phyloP scores from a whole-genome alignment of 2,797 vertebrate species.

The Sebastes iracundus region DNA sequence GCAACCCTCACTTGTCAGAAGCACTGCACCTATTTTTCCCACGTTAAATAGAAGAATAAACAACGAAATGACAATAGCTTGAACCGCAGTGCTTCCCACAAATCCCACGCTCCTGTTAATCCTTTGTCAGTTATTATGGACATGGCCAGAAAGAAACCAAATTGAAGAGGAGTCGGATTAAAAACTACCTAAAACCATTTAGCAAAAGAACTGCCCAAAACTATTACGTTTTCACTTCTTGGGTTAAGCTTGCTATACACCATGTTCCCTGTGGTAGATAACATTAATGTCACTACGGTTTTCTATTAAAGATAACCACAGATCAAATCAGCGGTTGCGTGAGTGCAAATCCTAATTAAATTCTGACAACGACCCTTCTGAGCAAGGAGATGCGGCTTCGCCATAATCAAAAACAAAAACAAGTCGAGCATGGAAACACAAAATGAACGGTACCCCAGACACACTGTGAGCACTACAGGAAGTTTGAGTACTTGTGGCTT shows the following conservation, averaged over 20 bases:
- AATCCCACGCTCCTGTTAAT: constrained; percentile 46
- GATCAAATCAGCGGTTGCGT: constrained; percentile 6
- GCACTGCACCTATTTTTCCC: not conserved
- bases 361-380: constrained; percentile 11
- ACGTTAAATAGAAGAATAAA: constrained; percentile 15
- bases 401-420: constrained; percentile 12
- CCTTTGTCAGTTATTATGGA: constrained; percentile 23
- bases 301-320: constrained; percentile 32
- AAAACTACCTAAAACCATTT: constrained; percentile 31
- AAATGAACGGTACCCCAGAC: not conserved
- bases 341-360: constrained; percentile 33
- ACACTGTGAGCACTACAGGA: not conserved
- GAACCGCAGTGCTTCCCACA: constrained; percentile 9
- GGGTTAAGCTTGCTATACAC: constrained; percentile 2
- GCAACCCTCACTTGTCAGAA: not conserved
- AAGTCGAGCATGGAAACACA: constrained; percentile 11
- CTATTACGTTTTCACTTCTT: constrained; percentile 9
- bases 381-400: constrained; percentile 2
- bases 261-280: not conserved
- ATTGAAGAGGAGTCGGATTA: constrained; percentile 27
- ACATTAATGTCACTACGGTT: not conserved
- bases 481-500: constrained; percentile 3
- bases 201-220: not conserved
- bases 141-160: constrained; percentile 15
- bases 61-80: constrained; percentile 18